Evolutionary conservation across 1,140 invertebrate species (phyloP), one percentile per base, ranked within the genome.

Genomic region (Papilio polytes): DNA sequence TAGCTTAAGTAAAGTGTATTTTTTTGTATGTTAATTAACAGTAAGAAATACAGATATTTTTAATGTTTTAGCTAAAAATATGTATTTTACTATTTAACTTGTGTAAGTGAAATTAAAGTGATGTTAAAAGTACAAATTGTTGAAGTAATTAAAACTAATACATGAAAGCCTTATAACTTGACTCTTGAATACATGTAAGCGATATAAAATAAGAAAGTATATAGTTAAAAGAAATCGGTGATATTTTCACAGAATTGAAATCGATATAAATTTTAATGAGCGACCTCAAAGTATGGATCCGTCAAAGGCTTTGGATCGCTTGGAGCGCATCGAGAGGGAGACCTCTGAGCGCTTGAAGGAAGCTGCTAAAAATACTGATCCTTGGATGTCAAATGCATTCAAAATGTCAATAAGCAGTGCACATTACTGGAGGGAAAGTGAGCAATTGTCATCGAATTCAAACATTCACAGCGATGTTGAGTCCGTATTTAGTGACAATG

Each of bases 261-360:
- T 93, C 31, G 87, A 94, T 41, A 91, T 94, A 3, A 89, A 94
- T 80, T 91, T 93, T 46, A 90, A 88, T 74, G 80, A 86, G 22
- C 81, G 90, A 83, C 88, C 89, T 13, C 79, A 85, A 82, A 86
- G 83, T 53, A 80, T 73, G n/a, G 93, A 94, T 83, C 82, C 93
- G 6, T 80, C 86, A 4, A 82, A 84, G 66, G 89, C 87, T 6
- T 85, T 94, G 13, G 91, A 94, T 13, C 87, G 90, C 26, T 84
- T 94, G 70, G 93, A 94, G 76, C 83, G 85, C 80, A 94, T 94
- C 26, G 93, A 94, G 83, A 91, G 83, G 18, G 93, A 94, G 80
- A 94, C 92, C 0, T 84, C 84, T 26, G 87, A 92, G 51, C 86
- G 92, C 7, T 72, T 91, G 10, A 78, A 78, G 59, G 41, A 77